Conservation (phyloP, 2,888 invertebrate genomes). For the Amaurobius ferox region DNA sequence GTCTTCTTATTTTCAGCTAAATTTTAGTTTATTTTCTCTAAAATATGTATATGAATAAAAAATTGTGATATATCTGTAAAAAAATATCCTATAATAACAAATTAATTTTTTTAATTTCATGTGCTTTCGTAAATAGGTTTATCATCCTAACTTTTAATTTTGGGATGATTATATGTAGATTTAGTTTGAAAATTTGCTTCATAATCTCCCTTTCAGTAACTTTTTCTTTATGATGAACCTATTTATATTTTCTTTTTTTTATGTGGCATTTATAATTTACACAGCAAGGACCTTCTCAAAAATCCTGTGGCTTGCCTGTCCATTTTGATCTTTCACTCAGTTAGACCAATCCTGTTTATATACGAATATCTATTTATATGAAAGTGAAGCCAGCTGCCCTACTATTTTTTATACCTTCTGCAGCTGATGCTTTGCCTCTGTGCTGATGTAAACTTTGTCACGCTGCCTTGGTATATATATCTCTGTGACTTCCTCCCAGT, state of each 20-base stretch:
- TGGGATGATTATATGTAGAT: neutral
- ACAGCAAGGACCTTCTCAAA: slow-evolving; percentile 79
- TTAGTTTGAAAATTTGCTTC: neutral
- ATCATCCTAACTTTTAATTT: neutral
- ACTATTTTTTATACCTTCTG: slow-evolving; percentile 50
- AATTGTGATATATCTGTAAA: neutral
- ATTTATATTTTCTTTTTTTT: slow-evolving; percentile 47
- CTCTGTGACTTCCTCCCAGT: slow-evolving; percentile 34
- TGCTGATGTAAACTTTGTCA: slow-evolving; percentile 72
- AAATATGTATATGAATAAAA: neutral
- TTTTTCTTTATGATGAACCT: slow-evolving; percentile 45
- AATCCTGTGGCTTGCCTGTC: slow-evolving; percentile 77
- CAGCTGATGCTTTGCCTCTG: slow-evolving; percentile 77
- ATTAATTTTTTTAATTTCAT: slow-evolving; percentile 8
- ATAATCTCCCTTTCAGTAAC: neutral
- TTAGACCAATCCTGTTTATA: slow-evolving; percentile 39
- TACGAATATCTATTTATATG: slow-evolving; percentile 8
- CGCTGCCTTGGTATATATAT: slow-evolving; percentile 68
- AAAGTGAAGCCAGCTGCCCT: slow-evolving; percentile 65
- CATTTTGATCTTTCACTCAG: slow-evolving; percentile 73
- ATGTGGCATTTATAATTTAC: slow-evolving; percentile 66
- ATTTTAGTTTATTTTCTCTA: no score
- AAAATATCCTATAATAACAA: neutral
- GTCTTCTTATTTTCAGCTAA: no score
- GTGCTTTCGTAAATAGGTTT: neutral